These are phyloP conservation scores for Crossaster papposus DNA, from an alignment of 53 echinoderm and acorn worm genomes.

Conservation along the genomic window DNA sequence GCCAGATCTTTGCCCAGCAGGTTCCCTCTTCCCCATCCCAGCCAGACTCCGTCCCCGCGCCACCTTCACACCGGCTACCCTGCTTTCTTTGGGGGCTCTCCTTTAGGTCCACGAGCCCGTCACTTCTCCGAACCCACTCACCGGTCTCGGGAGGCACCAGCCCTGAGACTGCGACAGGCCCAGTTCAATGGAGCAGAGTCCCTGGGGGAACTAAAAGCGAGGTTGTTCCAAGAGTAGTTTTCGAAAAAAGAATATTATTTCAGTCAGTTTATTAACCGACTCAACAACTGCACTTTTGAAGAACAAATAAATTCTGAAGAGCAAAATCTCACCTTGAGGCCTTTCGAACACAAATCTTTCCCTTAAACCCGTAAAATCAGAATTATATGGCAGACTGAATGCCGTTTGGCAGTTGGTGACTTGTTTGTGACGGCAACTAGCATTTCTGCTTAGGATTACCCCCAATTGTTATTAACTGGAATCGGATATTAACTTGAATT, in stretches of 20 bases:
- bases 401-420: no score
- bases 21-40: not conserved
- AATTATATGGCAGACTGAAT: no score
- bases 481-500: no score
- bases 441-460: no score
- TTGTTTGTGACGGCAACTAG: no score
- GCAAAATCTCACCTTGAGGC: no score
- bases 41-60: slow-evolving; percentile 43
- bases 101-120: slow-evolving; percentile 25
- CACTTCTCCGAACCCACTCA: slow-evolving; percentile 43
- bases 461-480: no score
- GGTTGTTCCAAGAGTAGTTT: slow-evolving; percentile 19
- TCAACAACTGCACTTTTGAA: not conserved
- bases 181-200: not conserved
- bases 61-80: slow-evolving; percentile 4
- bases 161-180: slow-evolving; percentile 35
- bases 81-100: slow-evolving; percentile 1
- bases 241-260: not conserved
- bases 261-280: not conserved
- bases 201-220: slow-evolving; percentile 9
- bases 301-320: not conserved
- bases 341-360: no score
- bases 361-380: no score
- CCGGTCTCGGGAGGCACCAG: not conserved
- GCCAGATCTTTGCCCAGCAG: not conserved